Conservation (phyloP, 2,888 invertebrate genomes). For the Disparrhopalites patrizii region DNA sequence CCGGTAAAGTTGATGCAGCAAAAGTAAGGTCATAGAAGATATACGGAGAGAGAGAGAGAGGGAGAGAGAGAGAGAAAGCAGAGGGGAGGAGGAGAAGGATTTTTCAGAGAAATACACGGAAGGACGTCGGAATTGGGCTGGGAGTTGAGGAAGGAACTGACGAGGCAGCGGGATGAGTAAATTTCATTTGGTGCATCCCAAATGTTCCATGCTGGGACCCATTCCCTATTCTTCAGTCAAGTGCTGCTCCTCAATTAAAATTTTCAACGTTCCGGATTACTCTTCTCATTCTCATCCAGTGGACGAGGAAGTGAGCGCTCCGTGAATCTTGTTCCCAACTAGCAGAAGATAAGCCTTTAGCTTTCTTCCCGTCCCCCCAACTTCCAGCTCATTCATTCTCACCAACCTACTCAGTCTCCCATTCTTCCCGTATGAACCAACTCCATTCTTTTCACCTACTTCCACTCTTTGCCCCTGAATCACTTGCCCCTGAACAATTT, state of each 20-base stretch:
- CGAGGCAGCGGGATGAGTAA: slow-evolving; percentile 25
- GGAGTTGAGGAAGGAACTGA: slow-evolving; percentile 24
- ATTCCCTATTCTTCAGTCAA: slow-evolving; percentile 17
- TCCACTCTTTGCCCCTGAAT: no score
- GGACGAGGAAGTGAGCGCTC: slow-evolving; percentile 30
- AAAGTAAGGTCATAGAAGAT: no score
- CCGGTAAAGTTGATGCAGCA: no score
- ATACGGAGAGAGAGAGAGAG: not conserved
- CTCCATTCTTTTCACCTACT: no score
- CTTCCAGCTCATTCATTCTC: not conserved
- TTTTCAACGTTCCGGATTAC: slow-evolving; percentile 35
- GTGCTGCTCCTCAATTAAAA: slow-evolving; percentile 39
- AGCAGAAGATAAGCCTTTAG: slow-evolving; percentile 18
- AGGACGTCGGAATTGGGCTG: slow-evolving; percentile 15
- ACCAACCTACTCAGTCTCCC: no score
- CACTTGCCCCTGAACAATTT: no score
- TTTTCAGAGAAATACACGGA: not conserved
- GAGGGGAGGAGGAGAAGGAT: not conserved
- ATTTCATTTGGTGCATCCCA: slow-evolving; percentile 28
- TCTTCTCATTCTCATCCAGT: slow-evolving; percentile 22
- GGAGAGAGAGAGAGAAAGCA: no score
- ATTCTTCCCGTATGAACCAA: no score
- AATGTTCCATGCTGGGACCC: slow-evolving; percentile 24
- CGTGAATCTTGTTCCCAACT: slow-evolving; percentile 32
- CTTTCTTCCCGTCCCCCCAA: not conserved